Conservation (phyloP, 2,113 vertebrate genomes). For the Eira barbara region DNA sequence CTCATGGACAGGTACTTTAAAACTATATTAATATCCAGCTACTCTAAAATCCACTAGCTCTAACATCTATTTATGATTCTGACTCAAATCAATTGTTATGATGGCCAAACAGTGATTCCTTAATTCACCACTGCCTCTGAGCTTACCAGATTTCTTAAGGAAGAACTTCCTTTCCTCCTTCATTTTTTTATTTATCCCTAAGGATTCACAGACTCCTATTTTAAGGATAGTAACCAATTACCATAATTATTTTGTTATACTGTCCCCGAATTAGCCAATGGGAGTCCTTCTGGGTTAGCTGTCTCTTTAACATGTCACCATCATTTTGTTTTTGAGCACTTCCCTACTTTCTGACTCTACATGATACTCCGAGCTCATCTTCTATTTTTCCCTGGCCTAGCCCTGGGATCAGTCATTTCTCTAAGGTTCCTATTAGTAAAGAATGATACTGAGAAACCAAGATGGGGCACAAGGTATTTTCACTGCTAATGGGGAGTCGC, state of each 20-base stretch:
- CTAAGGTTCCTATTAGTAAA: not conserved
- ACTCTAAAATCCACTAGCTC: conserved; percentile 1
- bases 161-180: not conserved
- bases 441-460: not conserved
- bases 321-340: not conserved
- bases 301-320: not conserved
- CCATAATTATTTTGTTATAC: not conserved
- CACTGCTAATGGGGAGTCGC: not conserved
- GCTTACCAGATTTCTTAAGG: not conserved
- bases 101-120: not conserved
- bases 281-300: not conserved
- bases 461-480: not conserved
- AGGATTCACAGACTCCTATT: not conserved
- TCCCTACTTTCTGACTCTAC: not conserved
- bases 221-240: not conserved
- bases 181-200: not conserved
- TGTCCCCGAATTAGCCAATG: not conserved
- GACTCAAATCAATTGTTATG: not conserved
- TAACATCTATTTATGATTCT: conserved; percentile 3
- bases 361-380: not conserved
- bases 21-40: not conserved
- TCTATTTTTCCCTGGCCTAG: not conserved
- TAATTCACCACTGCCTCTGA: not conserved
- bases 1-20: not conserved
- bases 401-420: not conserved